phyloP scores from a whole-genome alignment of 1,140 invertebrate species.

The Magallana gigas region DNA sequence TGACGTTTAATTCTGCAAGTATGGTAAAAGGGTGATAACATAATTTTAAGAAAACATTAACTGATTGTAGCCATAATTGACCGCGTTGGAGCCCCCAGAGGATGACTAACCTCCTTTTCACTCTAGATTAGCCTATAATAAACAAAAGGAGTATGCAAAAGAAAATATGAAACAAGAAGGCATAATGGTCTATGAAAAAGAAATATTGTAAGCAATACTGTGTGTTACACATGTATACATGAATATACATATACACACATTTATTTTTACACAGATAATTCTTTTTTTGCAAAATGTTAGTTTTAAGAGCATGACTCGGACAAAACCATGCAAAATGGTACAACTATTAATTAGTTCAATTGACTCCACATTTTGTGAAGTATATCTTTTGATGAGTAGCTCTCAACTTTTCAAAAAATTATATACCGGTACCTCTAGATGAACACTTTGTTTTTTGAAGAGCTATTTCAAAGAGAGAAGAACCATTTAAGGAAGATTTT shows the following conservation, averaged over 20 bases:
- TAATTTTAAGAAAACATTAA: neutral
- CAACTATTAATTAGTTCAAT: too few relatives aligned
- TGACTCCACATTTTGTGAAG: too few relatives aligned
- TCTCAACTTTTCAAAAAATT: too few relatives aligned
- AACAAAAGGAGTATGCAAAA: neutral
- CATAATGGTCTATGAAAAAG: neutral
- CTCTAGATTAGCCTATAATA: neutral
- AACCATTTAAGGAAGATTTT: neutral
- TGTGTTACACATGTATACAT: neutral
- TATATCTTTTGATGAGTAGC: too few relatives aligned
- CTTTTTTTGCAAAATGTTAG: too few relatives aligned
- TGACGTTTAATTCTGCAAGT: neutral
- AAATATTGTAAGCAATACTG: neutral
- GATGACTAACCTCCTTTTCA: neutral
- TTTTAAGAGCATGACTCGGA: too few relatives aligned
- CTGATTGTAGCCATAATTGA: slow-evolving; percentile 18
- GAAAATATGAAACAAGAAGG: slow-evolving; percentile 20
- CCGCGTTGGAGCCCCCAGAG: neutral
- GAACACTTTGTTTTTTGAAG: neutral
- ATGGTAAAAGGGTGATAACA: neutral
- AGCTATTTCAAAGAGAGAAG: neutral
- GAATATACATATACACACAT: too few relatives aligned
- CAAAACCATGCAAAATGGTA: too few relatives aligned
- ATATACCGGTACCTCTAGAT: neutral
- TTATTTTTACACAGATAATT: too few relatives aligned